Evolutionary conservation across 2,888 invertebrate species (phyloP).

Genomic region (Ceramica pisi): DNA sequence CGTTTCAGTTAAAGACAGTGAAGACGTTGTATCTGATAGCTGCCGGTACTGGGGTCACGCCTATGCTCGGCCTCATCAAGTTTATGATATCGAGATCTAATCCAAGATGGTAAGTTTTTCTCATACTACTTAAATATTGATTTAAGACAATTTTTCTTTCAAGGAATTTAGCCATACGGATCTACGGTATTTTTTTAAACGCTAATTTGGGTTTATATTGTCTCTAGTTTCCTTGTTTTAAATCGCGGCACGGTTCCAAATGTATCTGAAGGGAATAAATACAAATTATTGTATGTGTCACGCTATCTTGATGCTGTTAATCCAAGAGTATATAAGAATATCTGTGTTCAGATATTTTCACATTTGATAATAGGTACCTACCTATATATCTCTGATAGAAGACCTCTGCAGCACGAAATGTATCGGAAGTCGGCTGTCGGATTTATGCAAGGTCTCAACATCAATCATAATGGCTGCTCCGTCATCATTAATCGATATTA

Average conservation of each 20-base stretch:
- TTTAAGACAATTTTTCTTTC: background rate
- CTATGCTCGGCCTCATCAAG: slow-evolving; percentile 94
- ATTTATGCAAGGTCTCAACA: slow-evolving; percentile 20
- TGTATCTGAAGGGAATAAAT: no score
- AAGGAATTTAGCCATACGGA: background rate
- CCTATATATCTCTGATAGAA: background rate
- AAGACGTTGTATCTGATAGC: slow-evolving; percentile 92
- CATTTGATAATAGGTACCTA: background rate
- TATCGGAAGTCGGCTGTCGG: slow-evolving; percentile 12
- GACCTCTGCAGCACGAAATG: slow-evolving; percentile 24
- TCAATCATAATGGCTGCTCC: slow-evolving; percentile 41
- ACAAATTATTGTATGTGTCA: no score
- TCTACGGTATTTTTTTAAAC: no score
- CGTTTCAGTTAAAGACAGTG: slow-evolving; percentile 89
- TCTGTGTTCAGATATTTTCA: background rate
- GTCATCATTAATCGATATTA: slow-evolving; percentile 44
- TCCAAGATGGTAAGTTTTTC: slow-evolving; percentile 90
- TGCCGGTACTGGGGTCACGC: slow-evolving; percentile 98
- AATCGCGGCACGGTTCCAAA: no score
- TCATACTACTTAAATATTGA: background rate
- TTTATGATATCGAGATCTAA: slow-evolving; percentile 92
- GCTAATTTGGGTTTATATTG: no score
- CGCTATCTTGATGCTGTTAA: no score
- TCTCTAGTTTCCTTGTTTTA: no score
- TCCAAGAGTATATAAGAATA: no score